Percentiles rank a stretch among this genome's conserved stretches.
phyloP scores from a whole-genome alignment of 2,113 vertebrate species.

The Chlorodrepanis virens region DNA sequence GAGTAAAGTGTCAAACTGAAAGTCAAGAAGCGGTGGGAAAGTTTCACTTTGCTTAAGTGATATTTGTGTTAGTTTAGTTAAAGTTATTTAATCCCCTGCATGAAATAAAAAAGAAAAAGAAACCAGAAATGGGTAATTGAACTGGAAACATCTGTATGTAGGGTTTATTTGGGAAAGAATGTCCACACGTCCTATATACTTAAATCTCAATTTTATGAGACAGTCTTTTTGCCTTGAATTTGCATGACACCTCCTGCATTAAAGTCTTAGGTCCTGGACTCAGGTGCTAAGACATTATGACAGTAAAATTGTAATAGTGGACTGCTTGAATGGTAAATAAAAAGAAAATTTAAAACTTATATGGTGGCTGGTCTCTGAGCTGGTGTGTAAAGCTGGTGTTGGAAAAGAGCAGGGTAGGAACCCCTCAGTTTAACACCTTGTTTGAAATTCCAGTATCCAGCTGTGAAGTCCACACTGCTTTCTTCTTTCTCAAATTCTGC shows the following conservation, averaged over 20 bases:
- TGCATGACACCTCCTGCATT: background rate
- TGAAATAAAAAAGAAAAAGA: background rate
- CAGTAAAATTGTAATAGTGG: background rate
- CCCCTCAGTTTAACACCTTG: fast-evolving
- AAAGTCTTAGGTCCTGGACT: background rate
- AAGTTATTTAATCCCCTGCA: background rate
- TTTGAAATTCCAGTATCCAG: background rate
- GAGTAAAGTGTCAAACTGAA: background rate
- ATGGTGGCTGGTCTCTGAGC: background rate
- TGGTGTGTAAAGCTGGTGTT: background rate
- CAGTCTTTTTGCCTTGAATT: background rate
- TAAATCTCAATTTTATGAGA: background rate
- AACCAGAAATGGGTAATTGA: background rate
- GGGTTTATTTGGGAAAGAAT: background rate
- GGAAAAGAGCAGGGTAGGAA: background rate
- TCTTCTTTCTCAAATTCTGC: background rate
- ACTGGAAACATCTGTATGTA: background rate
- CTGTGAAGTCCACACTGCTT: background rate
- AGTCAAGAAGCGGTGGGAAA: background rate
- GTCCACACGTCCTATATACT: background rate
- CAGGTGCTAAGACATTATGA: background rate
- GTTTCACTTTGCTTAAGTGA: background rate
- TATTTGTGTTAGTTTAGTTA: background rate
- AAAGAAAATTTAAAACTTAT: background rate
- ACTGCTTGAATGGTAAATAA: background rate